Evolutionary conservation across 2,888 invertebrate genomes (phyloP).

Genomic region (Pasiphila rectangulata): DNA sequence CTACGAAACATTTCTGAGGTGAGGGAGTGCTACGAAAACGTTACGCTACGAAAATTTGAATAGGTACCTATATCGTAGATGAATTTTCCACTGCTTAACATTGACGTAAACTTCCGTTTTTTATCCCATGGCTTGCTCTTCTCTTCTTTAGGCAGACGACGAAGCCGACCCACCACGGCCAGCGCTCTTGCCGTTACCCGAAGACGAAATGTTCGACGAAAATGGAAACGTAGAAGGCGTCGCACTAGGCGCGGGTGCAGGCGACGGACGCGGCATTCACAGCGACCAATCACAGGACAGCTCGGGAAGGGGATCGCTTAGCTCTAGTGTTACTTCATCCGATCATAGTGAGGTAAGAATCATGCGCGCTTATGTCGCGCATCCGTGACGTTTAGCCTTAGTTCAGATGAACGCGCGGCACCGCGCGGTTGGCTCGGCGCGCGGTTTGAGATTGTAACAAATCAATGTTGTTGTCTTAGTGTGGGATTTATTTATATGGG

Average conservation of each 20-base stretch:
- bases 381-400: too few species aligned
- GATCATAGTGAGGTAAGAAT: slow-evolving; percentile 62
- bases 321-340: slow-evolving; percentile 61
- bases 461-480: too few species aligned
- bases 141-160: slow-evolving; percentile 33
- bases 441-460: too few species aligned
- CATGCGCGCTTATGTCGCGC: too few species aligned
- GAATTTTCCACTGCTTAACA: too few species aligned
- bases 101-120: too few species aligned
- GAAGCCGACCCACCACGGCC: slow-evolving; percentile 30
- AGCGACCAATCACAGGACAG: slow-evolving; percentile 69
- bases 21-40: neutral
- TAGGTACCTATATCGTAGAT: too few species aligned
- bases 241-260: slow-evolving; percentile 61
- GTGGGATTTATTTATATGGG: too few species aligned
- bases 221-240: slow-evolving; percentile 56
- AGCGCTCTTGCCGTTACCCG: slow-evolving; percentile 33
- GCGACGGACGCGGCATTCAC: slow-evolving; percentile 71
- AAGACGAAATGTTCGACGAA: slow-evolving; percentile 49
- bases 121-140: neutral
- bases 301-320: slow-evolving; percentile 65
- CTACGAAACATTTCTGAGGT: too few species aligned
- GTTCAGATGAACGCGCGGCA: too few species aligned
- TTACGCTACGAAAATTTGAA: neutral
- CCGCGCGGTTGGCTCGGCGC: too few species aligned